Evolutionary conservation across 2,888 invertebrate species (phyloP).

Genomic region (Drosophila melanosoma): DNA sequence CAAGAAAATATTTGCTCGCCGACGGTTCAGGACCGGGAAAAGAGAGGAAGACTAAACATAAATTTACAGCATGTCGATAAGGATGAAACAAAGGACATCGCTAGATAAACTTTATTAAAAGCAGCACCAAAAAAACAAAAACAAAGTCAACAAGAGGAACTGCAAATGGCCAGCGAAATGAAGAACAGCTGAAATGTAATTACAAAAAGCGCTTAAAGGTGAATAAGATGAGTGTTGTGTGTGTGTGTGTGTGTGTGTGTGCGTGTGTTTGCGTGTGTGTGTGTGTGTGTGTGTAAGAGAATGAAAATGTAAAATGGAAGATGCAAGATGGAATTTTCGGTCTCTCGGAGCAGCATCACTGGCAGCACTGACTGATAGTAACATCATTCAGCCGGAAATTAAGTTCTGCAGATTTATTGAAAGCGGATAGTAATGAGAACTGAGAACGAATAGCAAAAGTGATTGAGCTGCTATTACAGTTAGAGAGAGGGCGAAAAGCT

Average conservation of each 20-base stretch:
- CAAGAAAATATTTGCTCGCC: conserved; percentile 77
- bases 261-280: not conserved
- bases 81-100: conserved; percentile 77
- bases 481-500: conserved; percentile 3
- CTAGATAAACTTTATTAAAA: conserved; percentile 78
- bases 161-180: conserved; percentile 46
- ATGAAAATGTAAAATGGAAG: conserved; percentile 30
- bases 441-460: conserved; percentile 34
- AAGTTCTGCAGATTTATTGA: conserved; percentile 84
- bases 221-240: conserved; percentile 58
- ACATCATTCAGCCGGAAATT: conserved; percentile 83
- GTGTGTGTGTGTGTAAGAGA: conserved; percentile 16
- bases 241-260: conserved; percentile 20
- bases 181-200: conserved; percentile 74
- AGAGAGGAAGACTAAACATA: conserved; percentile 58
- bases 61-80: conserved; percentile 77
- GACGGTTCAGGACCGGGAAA: conserved; percentile 46
- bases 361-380: conserved; percentile 44
- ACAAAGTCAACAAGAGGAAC: conserved; percentile 29
- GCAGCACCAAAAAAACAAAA: conserved; percentile 46
- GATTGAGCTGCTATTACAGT: conserved; percentile 36
- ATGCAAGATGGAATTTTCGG: conserved; percentile 16
- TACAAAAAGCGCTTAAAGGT: conserved; percentile 78
- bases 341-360: not conserved
- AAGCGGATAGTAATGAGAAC: conserved; percentile 83